phyloP scores from a whole-genome alignment of 2,797 vertebrate genomes.

The Notolepis coatsorum region DNA sequence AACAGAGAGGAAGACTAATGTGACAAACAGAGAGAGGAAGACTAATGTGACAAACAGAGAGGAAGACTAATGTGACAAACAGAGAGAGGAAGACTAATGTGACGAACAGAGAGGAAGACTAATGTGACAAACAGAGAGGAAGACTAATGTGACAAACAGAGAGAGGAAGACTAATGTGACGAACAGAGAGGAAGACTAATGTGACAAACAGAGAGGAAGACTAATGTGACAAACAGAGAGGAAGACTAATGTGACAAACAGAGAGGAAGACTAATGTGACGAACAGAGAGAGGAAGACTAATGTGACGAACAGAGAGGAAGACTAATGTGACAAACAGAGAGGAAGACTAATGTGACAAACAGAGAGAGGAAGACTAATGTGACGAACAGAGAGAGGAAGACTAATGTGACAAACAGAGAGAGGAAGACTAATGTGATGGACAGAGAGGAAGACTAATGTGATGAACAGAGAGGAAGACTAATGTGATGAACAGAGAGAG shows the following conservation, averaged over 20 bases:
- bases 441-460: conserved; percentile 76
- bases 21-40: conserved; percentile 46
- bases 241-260: too few relatives aligned
- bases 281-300: conserved; percentile 69
- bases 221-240: conserved; percentile 63
- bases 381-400: conserved; percentile 64
- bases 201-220: too few relatives aligned
- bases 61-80: conserved; percentile 72
- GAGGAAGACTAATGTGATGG: too few relatives aligned
- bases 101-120: conserved; percentile 48
- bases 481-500: conserved; percentile 60
- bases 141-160: conserved; percentile 69
- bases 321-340: too few relatives aligned
- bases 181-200: conserved; percentile 45
- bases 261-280: conserved; percentile 74
- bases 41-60: too few relatives aligned
- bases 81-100: conserved; percentile 73
- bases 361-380: conserved; percentile 74
- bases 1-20: conserved; percentile 73
- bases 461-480: conserved; percentile 68
- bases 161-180: conserved; percentile 74
- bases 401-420: conserved; percentile 66
- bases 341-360: conserved; percentile 73
- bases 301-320: conserved; percentile 60
- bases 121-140: too few relatives aligned